Base-by-base conservation (phyloP, 2,888 invertebrate genomes). In the Sminthurides aquaticus region DNA sequence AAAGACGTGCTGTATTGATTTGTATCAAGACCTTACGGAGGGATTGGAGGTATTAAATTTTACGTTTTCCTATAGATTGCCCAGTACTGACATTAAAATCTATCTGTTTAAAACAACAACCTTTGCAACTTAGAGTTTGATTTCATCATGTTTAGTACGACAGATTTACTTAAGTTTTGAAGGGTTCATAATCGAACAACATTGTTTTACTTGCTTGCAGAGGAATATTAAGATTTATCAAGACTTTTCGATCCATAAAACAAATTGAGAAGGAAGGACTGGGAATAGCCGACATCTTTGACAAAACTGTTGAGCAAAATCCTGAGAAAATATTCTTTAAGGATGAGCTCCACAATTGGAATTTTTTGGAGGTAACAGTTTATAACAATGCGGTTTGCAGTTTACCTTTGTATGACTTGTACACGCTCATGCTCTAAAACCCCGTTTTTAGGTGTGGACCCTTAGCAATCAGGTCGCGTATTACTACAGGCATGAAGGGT, bases 401-500 rank as follows among this genome's bases (percentile, higher is more conserved):
- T n/a, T n/a, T n/a, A n/a, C n/a, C n/a, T n/a, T 18, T 8, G n/a
- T 8, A 8, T 52, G 22, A 52, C n/a, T 52, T 52, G 3, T 52
- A 20, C 22, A 20, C n/a, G 3, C 22, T 8, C n/a, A n/a, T n/a
- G n/a, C n/a, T n/a, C n/a, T n/a, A n/a, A n/a, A n/a, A n/a, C n/a
- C n/a, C n/a, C n/a, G n/a, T 52, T n/a, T 3, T 52, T 77, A 90
- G 89, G 83, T 91, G 1, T 91, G 93, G 77, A 90, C 91, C 73
- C 89, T 86, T 78, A 89, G 91, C 75, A 89, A 92, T 77, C 86
- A 88, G 72, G 84, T 91, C 18, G 89, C 91, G 3, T 88, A 90
- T 59, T 83, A 87, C 11, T 88, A 94, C 76, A 86, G 86, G 75
- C 83, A 84, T 1, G 86, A 87, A 69, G 92, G 93, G 18, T 88